Evolutionary conservation across 53 echinoderm and acorn worm genomes (phyloP).

Genomic region (Antedon mediterranea): DNA sequence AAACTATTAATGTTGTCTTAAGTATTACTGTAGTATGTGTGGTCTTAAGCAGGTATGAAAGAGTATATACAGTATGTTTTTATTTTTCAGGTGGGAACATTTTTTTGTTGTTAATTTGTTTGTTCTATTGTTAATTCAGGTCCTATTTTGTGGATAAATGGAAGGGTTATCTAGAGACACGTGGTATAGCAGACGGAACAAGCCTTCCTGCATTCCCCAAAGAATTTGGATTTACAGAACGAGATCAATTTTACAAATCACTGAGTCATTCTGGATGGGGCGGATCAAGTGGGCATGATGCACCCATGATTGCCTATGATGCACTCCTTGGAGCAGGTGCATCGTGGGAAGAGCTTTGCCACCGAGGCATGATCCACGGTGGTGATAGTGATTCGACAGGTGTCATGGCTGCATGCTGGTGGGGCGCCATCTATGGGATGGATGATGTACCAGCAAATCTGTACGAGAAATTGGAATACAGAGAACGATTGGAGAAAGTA

Average conservation of each 20-base stretch:
- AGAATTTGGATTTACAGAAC: constrained; percentile 51
- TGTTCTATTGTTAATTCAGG: constrained; percentile 3
- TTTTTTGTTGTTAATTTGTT: too few species aligned
- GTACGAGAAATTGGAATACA: constrained; percentile 52
- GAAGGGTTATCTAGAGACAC: constrained; percentile 37
- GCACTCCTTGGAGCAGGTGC: constrained; percentile 65
- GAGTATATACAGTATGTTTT: too few species aligned
- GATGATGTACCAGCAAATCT: constrained; percentile 38
- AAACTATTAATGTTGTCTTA: too few species aligned
- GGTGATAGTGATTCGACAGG: constrained; percentile 91
- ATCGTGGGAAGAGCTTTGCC: constrained; percentile 75
- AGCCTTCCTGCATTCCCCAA: constrained; percentile 44
- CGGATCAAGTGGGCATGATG: constrained; percentile 95
- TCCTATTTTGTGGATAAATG: constrained; percentile 48
- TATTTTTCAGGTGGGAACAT: too few species aligned
- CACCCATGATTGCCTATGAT: constrained; percentile 96
- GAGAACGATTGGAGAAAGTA: constrained; percentile 31
- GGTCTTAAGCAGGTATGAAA: too few species aligned
- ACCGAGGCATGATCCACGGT: constrained; percentile 59
- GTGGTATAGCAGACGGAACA: constrained; percentile 36
- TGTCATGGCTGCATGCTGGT: constrained; percentile 76
- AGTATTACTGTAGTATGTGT: too few species aligned
- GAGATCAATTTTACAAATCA: constrained; percentile 80
- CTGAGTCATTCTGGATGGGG: constrained; percentile 74
- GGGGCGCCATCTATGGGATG: constrained; percentile 69